Conservation (phyloP, 2,888 invertebrate species). For the Campoletis raptor region DNA sequence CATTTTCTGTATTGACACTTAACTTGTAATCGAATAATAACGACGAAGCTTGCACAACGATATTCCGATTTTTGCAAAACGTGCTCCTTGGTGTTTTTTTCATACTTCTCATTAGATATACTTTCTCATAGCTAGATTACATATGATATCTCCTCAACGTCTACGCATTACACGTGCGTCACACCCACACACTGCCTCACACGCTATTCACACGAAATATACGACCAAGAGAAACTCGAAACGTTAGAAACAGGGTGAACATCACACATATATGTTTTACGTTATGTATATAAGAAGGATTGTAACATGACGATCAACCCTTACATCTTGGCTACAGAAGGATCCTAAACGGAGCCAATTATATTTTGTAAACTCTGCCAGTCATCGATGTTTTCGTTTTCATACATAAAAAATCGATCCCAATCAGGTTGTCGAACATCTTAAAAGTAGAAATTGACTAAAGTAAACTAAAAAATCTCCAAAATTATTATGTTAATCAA, state of each 20-base stretch:
- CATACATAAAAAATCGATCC: too few relatives aligned
- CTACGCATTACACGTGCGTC: slow-evolving; percentile 49
- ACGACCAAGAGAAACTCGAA: slow-evolving; percentile 7
- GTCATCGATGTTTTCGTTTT: neutral
- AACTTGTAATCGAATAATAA: neutral
- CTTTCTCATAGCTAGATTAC: neutral
- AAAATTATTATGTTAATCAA: too few relatives aligned
- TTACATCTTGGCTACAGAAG: slow-evolving; percentile 7
- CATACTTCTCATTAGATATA: neutral
- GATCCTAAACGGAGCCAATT: slow-evolving; percentile 13
- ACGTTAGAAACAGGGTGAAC: neutral
- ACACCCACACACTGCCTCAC: neutral
- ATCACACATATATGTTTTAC: neutral
- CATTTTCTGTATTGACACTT: neutral
- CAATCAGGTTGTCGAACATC: too few relatives aligned
- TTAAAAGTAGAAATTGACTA: too few relatives aligned
- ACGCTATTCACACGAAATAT: neutral
- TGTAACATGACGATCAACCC: slow-evolving; percentile 30
- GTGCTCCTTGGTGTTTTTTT: neutral
- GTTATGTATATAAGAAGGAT: slow-evolving; percentile 9
- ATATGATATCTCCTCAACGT: slow-evolving; percentile 1
- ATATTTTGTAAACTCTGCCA: slow-evolving; percentile 14
- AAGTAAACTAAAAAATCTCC: too few relatives aligned
- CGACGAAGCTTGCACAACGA: neutral
- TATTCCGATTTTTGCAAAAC: neutral